phyloP scores from a whole-genome alignment of 2,888 invertebrate genomes.

The Drosophila gaucha region DNA sequence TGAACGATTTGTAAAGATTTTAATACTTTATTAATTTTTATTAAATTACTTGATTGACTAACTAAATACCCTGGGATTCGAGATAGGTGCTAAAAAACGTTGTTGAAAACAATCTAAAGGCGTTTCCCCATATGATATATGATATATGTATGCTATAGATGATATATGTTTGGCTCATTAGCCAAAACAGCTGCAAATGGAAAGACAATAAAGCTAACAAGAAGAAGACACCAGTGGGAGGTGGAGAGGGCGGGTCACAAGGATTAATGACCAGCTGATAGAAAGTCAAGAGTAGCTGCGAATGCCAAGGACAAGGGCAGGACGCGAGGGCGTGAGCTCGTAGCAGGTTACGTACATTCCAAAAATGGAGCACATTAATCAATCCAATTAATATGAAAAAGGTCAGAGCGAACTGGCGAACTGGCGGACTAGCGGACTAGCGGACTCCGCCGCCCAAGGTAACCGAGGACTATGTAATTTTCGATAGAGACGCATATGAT shows the following conservation, averaged over 20 bases:
- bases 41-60: background rate
- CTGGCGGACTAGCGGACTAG: slow-evolving; percentile 8
- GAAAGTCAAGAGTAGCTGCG: slow-evolving; percentile 28
- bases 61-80: background rate
- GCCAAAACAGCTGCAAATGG: slow-evolving; percentile 35
- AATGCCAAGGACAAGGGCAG: background rate
- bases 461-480: slow-evolving; percentile 39
- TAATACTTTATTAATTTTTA: background rate
- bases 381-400: slow-evolving; percentile 68
- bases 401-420: slow-evolving; percentile 33
- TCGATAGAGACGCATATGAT: slow-evolving; percentile 58
- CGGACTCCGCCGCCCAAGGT: slow-evolving; percentile 8
- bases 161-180: slow-evolving; percentile 31
- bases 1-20: slow-evolving; percentile 1
- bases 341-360: slow-evolving; percentile 61
- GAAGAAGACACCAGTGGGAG: background rate
- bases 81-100: too few relatives aligned
- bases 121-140: background rate
- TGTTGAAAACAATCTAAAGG: too few relatives aligned
- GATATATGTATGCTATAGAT: background rate
- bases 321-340: slow-evolving; percentile 4
- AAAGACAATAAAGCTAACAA: background rate
- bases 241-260: slow-evolving; percentile 20
- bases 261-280: slow-evolving; percentile 52
- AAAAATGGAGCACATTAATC: slow-evolving; percentile 72